Base-by-base conservation (phyloP, 2,797 vertebrate species). In the Cynopterus sphinx region DNA sequence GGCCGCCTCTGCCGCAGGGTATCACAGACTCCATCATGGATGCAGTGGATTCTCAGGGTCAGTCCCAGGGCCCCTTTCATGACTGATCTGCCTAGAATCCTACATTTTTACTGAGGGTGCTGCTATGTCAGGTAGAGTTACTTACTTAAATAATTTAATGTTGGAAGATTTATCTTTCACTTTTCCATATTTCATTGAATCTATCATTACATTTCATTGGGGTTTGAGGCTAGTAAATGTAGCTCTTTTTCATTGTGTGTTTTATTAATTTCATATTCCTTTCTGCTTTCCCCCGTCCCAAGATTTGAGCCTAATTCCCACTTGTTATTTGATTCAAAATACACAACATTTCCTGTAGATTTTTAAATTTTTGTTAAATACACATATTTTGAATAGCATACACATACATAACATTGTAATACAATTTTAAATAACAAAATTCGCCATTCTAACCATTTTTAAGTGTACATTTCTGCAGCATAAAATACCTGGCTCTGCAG, bases 91-190 rank as follows among this genome's bases (percentile, higher is more conserved):
- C 74, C 21, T 88, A 0, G 9, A 93, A 71, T 94, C 86, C 83
- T 81, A 24, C 73, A 53, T 92, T 96, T 97, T 96, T 84, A 89
- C 88, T 95, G 92, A 93, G n/a, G 68, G n/a, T 39, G 9, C 79
- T 90, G 33, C 75, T 53, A 5, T 49, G 24, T 73, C 87, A 71
- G 92, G 63, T 82, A 78, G 57, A 46, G 68, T 92, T 96, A 74
- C 92, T 82, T 24, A 68, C 28, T 57, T 95, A 85, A 92, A 70
- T 95, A 92, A 97, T 94, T 96, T 6, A 96, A 49, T 15, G 6
- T 63, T n/a, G 36, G 85, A 75, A 94, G 95, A 95, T 91, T 96
- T 94, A 88, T 65, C 65, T 94, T 85, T 86, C 77, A 85, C 71
- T 92, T 70, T 49, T n/a, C 82, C 8, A 1, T 24, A 79, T 94